These are phyloP conservation scores for Aldabrachelys gigantea DNA, from an alignment of 2,113 vertebrate genomes.

Conservation along the genomic window DNA sequence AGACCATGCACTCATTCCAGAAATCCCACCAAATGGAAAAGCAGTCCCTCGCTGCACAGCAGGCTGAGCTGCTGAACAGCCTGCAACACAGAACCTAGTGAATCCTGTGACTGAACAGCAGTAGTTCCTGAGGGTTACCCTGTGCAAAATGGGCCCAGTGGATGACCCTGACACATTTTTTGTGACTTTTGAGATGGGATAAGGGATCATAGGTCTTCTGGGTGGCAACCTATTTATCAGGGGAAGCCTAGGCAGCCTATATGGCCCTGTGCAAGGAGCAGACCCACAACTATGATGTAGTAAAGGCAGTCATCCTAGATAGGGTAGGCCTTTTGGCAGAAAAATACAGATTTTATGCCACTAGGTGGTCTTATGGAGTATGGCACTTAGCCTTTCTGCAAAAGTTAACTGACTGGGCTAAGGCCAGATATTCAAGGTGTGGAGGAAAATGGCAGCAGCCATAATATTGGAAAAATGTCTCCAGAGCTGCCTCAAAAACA, in stretches of 20 bases:
- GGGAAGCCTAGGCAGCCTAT: background rate
- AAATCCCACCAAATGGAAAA: background rate
- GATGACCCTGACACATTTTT: background rate
- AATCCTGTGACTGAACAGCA: background rate
- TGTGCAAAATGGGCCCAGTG: background rate
- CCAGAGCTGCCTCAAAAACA: too few relatives aligned
- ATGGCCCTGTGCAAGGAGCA: background rate
- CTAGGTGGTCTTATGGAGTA: background rate
- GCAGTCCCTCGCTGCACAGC: background rate
- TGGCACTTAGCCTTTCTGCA: background rate
- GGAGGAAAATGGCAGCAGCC: background rate
- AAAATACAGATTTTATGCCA: background rate
- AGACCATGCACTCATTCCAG: background rate
- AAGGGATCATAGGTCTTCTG: background rate
- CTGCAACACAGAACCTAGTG: background rate
- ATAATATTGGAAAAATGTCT: background rate
- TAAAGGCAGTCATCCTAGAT: background rate
- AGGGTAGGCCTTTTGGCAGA: background rate
- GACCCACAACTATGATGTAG: background rate
- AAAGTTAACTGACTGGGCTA: background rate
- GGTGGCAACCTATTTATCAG: background rate
- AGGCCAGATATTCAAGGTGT: background rate
- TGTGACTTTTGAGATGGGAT: background rate
- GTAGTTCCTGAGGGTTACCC: background rate
- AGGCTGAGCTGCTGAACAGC: background rate